Base-by-base conservation (phyloP, 1,140 invertebrate genomes). In the Trypoxylus dichotomus region DNA sequence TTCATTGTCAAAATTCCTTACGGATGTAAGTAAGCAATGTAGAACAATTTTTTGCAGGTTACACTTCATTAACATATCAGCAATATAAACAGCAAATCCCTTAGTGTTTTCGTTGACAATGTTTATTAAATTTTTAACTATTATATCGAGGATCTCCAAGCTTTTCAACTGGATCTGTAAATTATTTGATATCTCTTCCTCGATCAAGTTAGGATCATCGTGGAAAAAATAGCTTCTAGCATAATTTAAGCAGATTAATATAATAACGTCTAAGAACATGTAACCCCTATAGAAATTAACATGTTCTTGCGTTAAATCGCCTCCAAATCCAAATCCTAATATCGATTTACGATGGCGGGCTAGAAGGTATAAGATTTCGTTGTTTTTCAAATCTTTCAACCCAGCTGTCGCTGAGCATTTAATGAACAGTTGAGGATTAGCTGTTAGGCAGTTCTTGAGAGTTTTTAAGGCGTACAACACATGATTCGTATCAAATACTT, bases 1-100 rank as follows among this genome's bases (percentile, higher is more conserved):
- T 74, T 89, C 88, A 60, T 88, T 86, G 74, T 85, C 86, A 77
- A 87, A 88, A 80, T 85, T 86, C 75, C 88, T 88, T 2, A 96
- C 94, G 27, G 92, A 94, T 7, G 94, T 93, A 13, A 96, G 89
- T 27, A 96, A 87, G 85, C 94, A 95, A 85, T 96, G 94, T 42
- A 97, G 88, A 29, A 95, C 88, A n/a, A 95, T 93, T 85, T 96
- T 96, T 86, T 97, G 96, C 27, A 97, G 90, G 87, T 96, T 96
- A 83, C 94, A 95, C 78, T 94, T 91, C 0, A 90, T 89, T 79
- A 97, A 86, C 77, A 97, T 86, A 86, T 96, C 94, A 74, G 91
- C 91, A 41, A 97, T 92, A 85, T 96, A 97, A 77, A 91, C 93
- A 25, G 94, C 92, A 83, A 97, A 93, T 32, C 93, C 94, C 82